Percentiles rank a stretch among this genome's conserved stretches.
Conservation (phyloP, 2,797 vertebrate species). For the Natrix natrix region DNA sequence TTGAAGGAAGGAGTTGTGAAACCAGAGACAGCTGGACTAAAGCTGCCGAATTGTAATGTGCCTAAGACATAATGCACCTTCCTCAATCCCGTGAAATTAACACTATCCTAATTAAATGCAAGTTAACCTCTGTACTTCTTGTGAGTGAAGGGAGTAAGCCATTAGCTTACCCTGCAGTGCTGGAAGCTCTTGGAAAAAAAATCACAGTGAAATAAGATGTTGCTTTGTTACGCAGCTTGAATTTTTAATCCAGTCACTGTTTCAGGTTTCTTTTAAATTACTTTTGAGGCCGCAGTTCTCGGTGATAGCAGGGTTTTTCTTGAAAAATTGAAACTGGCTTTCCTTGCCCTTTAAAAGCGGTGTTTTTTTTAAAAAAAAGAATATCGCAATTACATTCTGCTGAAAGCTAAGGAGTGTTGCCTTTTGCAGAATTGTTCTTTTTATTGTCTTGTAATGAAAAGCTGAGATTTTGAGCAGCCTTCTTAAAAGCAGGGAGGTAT, state of each 20-base stretch:
- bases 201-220: conserved; percentile 43
- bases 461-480: not conserved
- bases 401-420: not conserved
- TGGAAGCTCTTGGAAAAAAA: conserved; percentile 48
- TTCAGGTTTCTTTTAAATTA: conserved; percentile 42
- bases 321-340: not conserved
- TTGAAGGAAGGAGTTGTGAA: not conserved
- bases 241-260: conserved; percentile 51
- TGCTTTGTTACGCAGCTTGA: conserved; percentile 34
- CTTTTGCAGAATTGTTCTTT: not conserved
- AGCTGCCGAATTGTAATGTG: not conserved
- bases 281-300: conserved; percentile 12
- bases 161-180: conserved; percentile 47
- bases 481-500: not conserved
- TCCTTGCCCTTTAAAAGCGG: conserved; percentile 5
- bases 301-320: conserved; percentile 8
- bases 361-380: not conserved
- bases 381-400: not conserved
- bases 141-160: conserved; percentile 43
- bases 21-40: not conserved
- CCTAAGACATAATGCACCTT: not conserved
- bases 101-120: conserved; percentile 61
- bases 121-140: conserved; percentile 53
- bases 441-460: fast-evolving
- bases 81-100: conserved; percentile 35